Evolutionary conservation across 2,113 vertebrate genomes (phyloP).

Genomic region (Acrocephalus arundinaceus): DNA sequence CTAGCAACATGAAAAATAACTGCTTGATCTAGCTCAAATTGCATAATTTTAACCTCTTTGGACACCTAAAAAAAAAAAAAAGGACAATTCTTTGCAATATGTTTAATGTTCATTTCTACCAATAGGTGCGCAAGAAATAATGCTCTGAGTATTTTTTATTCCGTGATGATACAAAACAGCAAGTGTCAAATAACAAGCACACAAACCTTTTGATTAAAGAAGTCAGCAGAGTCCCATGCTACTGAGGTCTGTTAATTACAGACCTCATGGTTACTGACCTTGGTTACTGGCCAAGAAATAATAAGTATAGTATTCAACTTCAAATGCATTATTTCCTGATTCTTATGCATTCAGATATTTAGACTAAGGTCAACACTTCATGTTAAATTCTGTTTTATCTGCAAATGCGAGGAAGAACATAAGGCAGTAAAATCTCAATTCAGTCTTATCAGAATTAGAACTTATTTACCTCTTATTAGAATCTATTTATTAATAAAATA

Average conservation of each 20-base stretch:
- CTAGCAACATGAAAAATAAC: background rate
- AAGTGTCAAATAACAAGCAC: background rate
- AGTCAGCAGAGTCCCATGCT: background rate
- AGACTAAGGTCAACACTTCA: background rate
- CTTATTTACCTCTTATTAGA: background rate
- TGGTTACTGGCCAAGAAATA: background rate
- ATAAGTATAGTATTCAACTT: background rate
- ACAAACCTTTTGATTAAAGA: background rate
- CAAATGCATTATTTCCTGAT: background rate
- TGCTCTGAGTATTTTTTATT: background rate
- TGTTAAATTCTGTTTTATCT: background rate
- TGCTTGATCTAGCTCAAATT: background rate
- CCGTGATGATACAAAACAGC: background rate
- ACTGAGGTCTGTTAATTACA: constrained; percentile 15
- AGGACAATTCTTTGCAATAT: background rate
- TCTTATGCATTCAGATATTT: background rate
- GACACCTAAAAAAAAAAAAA: background rate
- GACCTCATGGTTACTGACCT: background rate
- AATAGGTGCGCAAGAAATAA: background rate
- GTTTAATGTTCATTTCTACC: background rate
- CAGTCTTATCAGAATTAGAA: background rate
- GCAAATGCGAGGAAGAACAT: background rate
- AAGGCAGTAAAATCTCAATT: background rate
- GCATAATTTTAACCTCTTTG: background rate
- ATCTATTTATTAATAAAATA: background rate